Conservation (phyloP, 2,797 vertebrate species). For the Sylvilagus floridanus region DNA sequence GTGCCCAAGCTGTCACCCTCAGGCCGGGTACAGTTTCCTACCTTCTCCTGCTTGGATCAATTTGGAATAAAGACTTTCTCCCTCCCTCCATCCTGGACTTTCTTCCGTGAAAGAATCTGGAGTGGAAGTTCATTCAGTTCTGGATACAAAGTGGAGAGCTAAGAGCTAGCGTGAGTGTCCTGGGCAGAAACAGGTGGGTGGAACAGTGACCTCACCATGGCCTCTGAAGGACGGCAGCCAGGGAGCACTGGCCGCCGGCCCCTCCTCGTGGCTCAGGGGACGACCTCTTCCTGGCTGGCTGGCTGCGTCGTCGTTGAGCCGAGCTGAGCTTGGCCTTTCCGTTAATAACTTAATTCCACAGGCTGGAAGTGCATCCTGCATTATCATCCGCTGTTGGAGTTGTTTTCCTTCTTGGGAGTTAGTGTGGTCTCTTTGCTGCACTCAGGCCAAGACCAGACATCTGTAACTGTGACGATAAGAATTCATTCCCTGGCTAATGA, state of each 20-base stretch:
- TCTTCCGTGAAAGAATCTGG: slow-evolving; percentile 7
- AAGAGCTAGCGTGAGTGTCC: slow-evolving; percentile 16
- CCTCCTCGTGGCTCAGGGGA: too few relatives aligned
- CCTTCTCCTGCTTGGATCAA: neutral
- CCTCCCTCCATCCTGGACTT: neutral
- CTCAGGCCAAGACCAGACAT: slow-evolving; percentile 45
- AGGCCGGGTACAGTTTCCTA: neutral
- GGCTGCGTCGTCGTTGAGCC: neutral
- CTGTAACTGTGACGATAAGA: slow-evolving; percentile 50
- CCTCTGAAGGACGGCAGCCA: neutral
- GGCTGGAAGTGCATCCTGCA: slow-evolving; percentile 37
- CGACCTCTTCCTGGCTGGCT: neutral
- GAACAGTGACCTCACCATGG: slow-evolving; percentile 46
- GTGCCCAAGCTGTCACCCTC: neutral
- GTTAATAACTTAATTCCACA: slow-evolving; percentile 45
- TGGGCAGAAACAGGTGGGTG: slow-evolving; percentile 32
- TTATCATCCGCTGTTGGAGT: neutral
- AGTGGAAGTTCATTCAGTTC: slow-evolving; percentile 30
- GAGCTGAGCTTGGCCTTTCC: neutral
- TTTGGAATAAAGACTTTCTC: slow-evolving; percentile 3
- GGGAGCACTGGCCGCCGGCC: too few relatives aligned
- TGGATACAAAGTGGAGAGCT: slow-evolving; percentile 36
- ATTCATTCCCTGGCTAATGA: slow-evolving; percentile 39
- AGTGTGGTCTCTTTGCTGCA: neutral
- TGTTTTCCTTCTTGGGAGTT: slow-evolving; percentile 40